Evolutionary conservation across 1,140 invertebrate species (phyloP).

Genomic region (Drosophila pectinifera): DNA sequence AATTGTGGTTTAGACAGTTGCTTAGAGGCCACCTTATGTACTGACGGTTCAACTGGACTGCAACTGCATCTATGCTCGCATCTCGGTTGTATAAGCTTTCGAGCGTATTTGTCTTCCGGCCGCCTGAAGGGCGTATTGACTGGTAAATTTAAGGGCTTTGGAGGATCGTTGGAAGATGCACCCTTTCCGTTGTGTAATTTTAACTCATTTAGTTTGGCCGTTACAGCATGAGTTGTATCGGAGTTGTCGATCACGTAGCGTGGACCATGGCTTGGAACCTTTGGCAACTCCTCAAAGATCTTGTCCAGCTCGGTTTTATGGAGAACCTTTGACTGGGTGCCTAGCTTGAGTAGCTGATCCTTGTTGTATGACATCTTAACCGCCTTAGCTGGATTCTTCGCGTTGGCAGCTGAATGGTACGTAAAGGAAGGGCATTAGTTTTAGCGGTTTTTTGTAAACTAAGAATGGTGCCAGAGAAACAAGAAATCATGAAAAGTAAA

Average conservation of each 20-base stretch:
- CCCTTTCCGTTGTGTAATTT: conserved; percentile 10
- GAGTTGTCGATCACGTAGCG: conserved; percentile 34
- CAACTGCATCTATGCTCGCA: not conserved
- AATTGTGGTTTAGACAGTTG: not conserved
- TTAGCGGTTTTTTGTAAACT: not conserved
- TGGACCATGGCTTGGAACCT: conserved; percentile 28
- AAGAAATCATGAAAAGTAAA: conserved; percentile 25
- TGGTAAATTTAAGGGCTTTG: not conserved
- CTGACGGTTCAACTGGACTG: too few species aligned
- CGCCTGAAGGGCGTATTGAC: conserved; percentile 6
- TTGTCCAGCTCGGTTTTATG: conserved; percentile 50
- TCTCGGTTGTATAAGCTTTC: not conserved
- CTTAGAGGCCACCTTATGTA: not conserved
- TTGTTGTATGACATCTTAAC: conserved; percentile 50
- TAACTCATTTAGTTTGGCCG: conserved; percentile 35
- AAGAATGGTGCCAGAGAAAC: conserved; percentile 14
- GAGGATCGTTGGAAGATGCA: not conserved
- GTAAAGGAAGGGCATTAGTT: conserved; percentile 3
- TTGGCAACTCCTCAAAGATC: conserved; percentile 63
- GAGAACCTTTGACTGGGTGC: not conserved
- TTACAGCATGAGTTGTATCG: conserved; percentile 27
- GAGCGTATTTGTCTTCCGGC: not conserved
- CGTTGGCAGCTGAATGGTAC: conserved; percentile 15
- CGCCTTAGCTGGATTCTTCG: conserved; percentile 16
- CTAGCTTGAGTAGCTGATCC: conserved; percentile 44